A percentile compares a stretch with the other conserved stretches of the same genome.
Evolutionary conservation across 1,140 invertebrate genomes (phyloP).

Genomic region (Tetranychus cinnabarinus): DNA sequence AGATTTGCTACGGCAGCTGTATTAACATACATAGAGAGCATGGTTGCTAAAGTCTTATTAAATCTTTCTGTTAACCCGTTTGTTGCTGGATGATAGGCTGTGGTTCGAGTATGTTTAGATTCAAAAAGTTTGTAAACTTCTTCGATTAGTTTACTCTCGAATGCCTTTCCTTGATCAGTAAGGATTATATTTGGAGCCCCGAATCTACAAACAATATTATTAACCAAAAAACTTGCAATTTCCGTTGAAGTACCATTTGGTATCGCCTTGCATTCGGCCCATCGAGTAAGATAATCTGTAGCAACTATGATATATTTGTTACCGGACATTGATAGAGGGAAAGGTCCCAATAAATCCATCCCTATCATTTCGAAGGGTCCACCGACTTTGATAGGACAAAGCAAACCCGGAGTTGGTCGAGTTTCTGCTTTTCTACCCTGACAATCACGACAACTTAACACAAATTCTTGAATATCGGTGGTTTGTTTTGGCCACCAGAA

Average conservation of each 20-base stretch:
- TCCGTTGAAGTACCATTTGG: not conserved
- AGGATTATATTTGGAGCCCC: conserved; percentile 17
- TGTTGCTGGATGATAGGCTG: conserved; percentile 10
- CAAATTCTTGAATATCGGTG: not conserved
- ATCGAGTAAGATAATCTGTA: conserved; percentile 16
- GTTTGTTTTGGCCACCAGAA: conserved; percentile 11
- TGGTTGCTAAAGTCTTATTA: no score
- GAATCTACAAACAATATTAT: conserved; percentile 18
- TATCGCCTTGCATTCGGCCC: conserved; percentile 9
- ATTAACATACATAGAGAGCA: no score
- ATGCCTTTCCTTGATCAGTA: not conserved
- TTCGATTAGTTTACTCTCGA: not conserved
- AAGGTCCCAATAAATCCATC: conserved; percentile 13
- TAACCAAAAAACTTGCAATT: conserved; percentile 13
- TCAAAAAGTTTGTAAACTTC: not conserved
- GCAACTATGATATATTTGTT: conserved; percentile 14
- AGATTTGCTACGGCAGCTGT: not conserved
- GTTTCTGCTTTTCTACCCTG: not conserved
- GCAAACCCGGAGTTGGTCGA: not conserved
- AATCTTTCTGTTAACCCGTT: conserved; percentile 10
- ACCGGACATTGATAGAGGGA: conserved; percentile 9
- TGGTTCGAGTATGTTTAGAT: conserved; percentile 11
- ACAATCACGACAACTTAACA: not conserved
- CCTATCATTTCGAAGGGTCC: no score
- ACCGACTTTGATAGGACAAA: conserved; percentile 4